Conservation (phyloP, 2,113 vertebrate genomes). For the Thermophis baileyi region DNA sequence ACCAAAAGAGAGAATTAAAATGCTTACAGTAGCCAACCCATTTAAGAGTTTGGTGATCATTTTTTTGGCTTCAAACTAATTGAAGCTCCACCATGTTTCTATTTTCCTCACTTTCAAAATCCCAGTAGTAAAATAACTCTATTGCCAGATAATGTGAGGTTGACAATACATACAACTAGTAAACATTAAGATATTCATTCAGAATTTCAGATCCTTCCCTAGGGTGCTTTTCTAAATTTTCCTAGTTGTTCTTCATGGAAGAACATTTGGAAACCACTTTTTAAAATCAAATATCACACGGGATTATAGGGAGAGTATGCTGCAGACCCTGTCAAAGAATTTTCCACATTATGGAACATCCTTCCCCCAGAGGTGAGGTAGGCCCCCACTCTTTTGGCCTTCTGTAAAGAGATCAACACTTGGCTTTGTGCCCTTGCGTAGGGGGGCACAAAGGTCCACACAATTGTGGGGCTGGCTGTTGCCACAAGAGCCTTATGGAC, state of each 20-base stretch:
- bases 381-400: neutral
- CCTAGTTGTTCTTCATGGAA: neutral
- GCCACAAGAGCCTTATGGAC: too few relatives aligned
- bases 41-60: neutral
- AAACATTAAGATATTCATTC: neutral
- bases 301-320: neutral
- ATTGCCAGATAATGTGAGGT: neutral
- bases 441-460: neutral
- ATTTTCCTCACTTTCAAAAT: neutral
- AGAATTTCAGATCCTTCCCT: neutral
- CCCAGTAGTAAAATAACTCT: neutral
- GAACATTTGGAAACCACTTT: neutral
- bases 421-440: neutral
- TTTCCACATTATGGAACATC: neutral
- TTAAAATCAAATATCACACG: neutral
- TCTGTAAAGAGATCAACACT: neutral
- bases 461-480: neutral
- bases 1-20: neutral
- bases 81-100: neutral
- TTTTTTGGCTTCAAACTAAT: neutral
- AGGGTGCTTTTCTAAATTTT: neutral
- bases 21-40: neutral
- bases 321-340: neutral
- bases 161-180: neutral
- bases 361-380: neutral